These are phyloP conservation scores for Cheilosia soror DNA, from an alignment of 2,888 invertebrate genomes.

Conservation along the genomic window DNA sequence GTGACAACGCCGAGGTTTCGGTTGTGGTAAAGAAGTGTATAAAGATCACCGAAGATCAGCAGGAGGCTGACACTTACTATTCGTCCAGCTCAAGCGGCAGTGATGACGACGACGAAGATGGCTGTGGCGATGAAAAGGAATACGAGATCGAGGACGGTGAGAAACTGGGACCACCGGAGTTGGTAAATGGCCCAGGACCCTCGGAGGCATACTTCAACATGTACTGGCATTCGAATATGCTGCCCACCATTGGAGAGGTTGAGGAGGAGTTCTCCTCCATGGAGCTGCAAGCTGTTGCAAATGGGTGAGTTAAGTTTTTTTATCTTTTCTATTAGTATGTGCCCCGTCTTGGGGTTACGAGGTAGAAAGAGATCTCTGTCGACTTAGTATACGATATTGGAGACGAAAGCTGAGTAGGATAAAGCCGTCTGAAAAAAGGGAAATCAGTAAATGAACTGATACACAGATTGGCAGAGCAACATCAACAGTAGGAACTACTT, in stretches of 20 bases:
- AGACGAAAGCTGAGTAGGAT: too few species aligned
- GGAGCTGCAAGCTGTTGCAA: slow-evolving; percentile 81
- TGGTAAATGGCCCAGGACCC: slow-evolving; percentile 83
- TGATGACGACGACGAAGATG: slow-evolving; percentile 78
- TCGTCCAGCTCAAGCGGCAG: slow-evolving; percentile 81
- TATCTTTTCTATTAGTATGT: background rate
- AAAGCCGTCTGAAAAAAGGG: too few species aligned
- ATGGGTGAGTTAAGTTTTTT: slow-evolving; percentile 79
- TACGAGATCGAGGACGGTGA: slow-evolving; percentile 83
- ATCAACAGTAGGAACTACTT: too few species aligned
- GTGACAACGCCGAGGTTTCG: slow-evolving; percentile 76
- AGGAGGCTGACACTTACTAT: slow-evolving; percentile 79
- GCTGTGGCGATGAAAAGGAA: slow-evolving; percentile 79
- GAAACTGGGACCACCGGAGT: slow-evolving; percentile 83
- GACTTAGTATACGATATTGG: too few species aligned
- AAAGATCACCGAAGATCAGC: slow-evolving; percentile 77
- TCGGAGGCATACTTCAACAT: slow-evolving; percentile 84
- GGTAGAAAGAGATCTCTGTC: too few species aligned
- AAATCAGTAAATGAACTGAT: too few species aligned
- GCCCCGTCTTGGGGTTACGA: too few species aligned
- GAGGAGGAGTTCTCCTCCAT: slow-evolving; percentile 83
- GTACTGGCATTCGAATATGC: slow-evolving; percentile 83
- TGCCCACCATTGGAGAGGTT: slow-evolving; percentile 84
- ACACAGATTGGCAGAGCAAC: too few species aligned
- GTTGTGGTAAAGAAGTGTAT: slow-evolving; percentile 82